Percentiles rank a stretch among this genome's conserved stretches.
Conservation (phyloP, 1,140 invertebrate species). For the Orussus abietinus region DNA sequence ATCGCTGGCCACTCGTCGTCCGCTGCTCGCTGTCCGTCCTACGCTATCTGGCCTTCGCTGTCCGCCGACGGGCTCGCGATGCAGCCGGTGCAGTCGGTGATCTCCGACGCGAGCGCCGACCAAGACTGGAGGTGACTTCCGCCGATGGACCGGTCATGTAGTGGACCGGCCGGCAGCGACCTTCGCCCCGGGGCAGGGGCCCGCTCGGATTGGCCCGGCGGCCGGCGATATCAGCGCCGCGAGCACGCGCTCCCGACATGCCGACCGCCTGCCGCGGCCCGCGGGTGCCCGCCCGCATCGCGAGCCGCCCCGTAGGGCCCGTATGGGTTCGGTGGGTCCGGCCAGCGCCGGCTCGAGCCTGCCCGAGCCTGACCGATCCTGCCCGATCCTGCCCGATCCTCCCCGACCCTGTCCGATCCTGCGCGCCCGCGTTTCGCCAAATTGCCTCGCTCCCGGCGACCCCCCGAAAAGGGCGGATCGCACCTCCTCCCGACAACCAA, state of each 20-base stretch:
- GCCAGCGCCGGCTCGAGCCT: no score
- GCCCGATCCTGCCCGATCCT: no score
- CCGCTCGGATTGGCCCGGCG: constrained; percentile 37
- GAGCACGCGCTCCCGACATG: constrained; percentile 45
- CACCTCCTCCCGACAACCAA: no score
- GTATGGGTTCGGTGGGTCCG: no score
- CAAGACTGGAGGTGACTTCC: constrained; percentile 42
- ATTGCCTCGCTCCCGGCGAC: no score
- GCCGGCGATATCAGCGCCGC: constrained; percentile 32
- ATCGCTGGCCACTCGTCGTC: constrained; percentile 25
- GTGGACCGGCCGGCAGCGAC: constrained; percentile 32
- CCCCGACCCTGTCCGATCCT: no score
- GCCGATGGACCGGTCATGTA: constrained; percentile 38
- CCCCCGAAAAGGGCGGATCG: no score
- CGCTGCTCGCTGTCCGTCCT: background rate
- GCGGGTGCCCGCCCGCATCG: no score
- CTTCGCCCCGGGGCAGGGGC: constrained; percentile 41
- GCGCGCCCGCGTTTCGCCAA: no score
- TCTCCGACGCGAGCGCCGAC: constrained; percentile 24
- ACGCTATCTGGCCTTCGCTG: constrained; percentile 1
- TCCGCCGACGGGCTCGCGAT: background rate
- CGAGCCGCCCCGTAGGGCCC: no score
- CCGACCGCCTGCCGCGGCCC: no score
- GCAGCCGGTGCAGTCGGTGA: constrained; percentile 2
- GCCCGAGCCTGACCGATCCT: no score